Evolutionary conservation across 2,888 invertebrate genomes (phyloP).

Genomic region (Eurois occulta): DNA sequence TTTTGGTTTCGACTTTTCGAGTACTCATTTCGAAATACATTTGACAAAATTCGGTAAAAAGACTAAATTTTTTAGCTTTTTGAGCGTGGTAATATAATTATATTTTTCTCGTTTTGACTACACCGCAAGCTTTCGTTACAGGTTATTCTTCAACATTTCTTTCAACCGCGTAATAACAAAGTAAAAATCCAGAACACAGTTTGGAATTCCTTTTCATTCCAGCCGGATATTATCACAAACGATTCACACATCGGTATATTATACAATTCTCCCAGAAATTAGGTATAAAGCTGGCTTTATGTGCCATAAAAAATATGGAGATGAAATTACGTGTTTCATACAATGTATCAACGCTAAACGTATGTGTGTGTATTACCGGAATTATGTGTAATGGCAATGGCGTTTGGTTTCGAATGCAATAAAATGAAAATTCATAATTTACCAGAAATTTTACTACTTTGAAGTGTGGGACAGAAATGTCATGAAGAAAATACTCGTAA

Average conservation of each 20-base stretch:
- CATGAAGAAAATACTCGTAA: not conserved
- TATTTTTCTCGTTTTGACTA: not conserved
- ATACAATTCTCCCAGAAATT: constrained; percentile 57
- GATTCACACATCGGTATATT: constrained; percentile 57
- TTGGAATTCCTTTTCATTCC: constrained; percentile 38
- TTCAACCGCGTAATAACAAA: constrained; percentile 8
- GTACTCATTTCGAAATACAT: constrained; percentile 4
- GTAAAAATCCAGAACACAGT: constrained; percentile 12
- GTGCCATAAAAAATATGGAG: constrained; percentile 60
- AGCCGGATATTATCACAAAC: constrained; percentile 34
- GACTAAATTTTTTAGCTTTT: not conserved
- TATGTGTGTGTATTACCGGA: constrained; percentile 46
- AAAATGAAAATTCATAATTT: constrained; percentile 40
- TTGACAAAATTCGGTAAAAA: not conserved
- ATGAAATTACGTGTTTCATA: constrained; percentile 62
- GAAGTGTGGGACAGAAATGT: constrained; percentile 15
- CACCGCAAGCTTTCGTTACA: not conserved
- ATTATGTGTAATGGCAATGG: constrained; percentile 42
- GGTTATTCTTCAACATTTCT: not conserved
- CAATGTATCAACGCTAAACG: constrained; percentile 57
- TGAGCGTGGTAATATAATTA: not conserved
- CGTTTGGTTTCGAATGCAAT: constrained; percentile 39
- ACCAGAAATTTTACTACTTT: constrained; percentile 14
- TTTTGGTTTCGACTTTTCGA: constrained; percentile 2
- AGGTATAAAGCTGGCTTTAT: constrained; percentile 57